A percentile compares a stretch with the other conserved stretches of the same genome.
Evolutionary conservation across 2,797 vertebrate genomes (phyloP).

Genomic region (Eutrigla gurnardus): DNA sequence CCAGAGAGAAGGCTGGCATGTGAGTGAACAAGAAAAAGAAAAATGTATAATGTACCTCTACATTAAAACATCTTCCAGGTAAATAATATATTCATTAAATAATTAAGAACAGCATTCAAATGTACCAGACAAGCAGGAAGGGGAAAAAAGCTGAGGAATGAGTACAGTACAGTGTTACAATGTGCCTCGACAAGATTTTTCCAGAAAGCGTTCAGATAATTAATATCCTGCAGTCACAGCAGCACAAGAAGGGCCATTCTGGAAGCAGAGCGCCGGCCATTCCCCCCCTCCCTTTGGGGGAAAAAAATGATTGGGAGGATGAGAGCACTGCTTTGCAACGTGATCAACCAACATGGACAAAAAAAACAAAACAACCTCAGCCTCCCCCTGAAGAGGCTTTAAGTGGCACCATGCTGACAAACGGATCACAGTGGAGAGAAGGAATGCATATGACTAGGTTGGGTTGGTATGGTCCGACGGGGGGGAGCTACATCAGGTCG

Average conservation of each 20-base stretch:
- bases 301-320: not conserved
- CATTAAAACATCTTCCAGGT: constrained; percentile 87
- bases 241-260: constrained; percentile 82
- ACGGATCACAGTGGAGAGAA: constrained; percentile 93
- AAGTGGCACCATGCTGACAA: constrained; percentile 75
- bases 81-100: constrained; percentile 91
- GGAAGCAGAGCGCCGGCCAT: constrained; percentile 48
- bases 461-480: constrained; percentile 79
- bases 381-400: constrained; percentile 78
- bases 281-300: not conserved
- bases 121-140: constrained; percentile 93
- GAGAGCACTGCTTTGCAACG: constrained; percentile 62
- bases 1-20: constrained; percentile 87
- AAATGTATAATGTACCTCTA: constrained; percentile 85
- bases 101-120: constrained; percentile 94
- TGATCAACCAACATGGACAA: constrained; percentile 64
- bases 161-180: constrained; percentile 92
- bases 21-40: constrained; percentile 79
- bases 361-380: constrained; percentile 41
- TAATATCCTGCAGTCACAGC: constrained; percentile 82
- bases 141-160: constrained; percentile 87
- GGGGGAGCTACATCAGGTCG: constrained; percentile 81
- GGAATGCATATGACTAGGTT: constrained; percentile 91
- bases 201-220: constrained; percentile 46
- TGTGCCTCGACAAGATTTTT: constrained; percentile 81